These are phyloP conservation scores for Cecidostiba fungosa DNA, from an alignment of 2,888 invertebrate genomes.

Conservation along the genomic window DNA sequence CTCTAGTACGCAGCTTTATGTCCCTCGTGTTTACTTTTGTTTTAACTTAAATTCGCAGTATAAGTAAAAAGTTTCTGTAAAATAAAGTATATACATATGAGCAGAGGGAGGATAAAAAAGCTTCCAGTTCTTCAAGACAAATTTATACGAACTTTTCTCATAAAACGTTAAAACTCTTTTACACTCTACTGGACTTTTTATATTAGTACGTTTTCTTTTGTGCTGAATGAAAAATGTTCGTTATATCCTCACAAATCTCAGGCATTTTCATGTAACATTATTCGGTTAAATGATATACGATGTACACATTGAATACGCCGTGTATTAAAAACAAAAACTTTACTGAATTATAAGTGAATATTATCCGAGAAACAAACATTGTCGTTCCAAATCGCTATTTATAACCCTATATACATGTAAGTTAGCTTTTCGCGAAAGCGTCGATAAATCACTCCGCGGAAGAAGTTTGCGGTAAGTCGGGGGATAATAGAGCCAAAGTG, in stretches of 20 bases:
- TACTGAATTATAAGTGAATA: too few species aligned
- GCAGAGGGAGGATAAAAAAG: conserved; percentile 3
- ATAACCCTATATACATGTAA: background rate
- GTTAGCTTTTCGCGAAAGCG: background rate
- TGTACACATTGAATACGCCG: too few species aligned
- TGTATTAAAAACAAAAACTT: too few species aligned
- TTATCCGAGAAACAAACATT: too few species aligned
- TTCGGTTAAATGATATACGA: background rate
- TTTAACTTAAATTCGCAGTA: background rate
- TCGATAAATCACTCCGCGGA: background rate
- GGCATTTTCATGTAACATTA: background rate
- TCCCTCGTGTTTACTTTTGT: background rate
- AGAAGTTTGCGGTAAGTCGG: background rate
- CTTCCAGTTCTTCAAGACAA: background rate
- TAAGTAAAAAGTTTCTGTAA: background rate
- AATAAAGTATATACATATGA: background rate
- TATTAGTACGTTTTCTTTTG: background rate
- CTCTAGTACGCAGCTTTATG: too few species aligned
- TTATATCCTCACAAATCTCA: background rate
- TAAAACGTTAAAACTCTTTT: conserved; percentile 20
- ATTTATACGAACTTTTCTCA: conserved; percentile 26
- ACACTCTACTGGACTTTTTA: background rate
- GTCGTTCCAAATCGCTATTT: too few species aligned
- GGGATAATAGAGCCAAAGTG: background rate
- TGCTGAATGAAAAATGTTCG: background rate